These are phyloP conservation scores for Drosophila leontia DNA, from an alignment of 1,140 invertebrate genomes.

Conservation along the genomic window DNA sequence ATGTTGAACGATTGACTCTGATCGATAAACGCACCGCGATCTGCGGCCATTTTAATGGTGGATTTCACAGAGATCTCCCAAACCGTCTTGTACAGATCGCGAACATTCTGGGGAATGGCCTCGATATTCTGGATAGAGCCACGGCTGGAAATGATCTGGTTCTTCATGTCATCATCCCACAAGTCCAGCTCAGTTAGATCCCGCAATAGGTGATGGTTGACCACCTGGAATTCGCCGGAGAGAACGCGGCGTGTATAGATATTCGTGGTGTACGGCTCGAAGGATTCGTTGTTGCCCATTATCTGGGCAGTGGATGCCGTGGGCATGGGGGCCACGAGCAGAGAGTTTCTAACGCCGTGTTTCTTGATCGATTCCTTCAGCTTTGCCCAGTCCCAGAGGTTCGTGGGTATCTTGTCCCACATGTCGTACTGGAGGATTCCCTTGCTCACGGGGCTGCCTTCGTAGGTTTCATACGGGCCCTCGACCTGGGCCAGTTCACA, in stretches of 20 bases:
- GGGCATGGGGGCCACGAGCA: conserved; percentile 99
- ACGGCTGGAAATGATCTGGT: conserved; percentile 94
- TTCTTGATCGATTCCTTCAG: conserved; percentile 95
- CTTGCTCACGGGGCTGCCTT: conserved; percentile 96
- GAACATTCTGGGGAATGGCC: conserved; percentile 94
- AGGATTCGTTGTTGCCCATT: conserved; percentile 99
- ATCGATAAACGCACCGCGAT: conserved; percentile 98
- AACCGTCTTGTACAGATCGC: conserved; percentile 98
- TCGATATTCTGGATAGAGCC: conserved; percentile 98
- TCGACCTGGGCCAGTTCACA: conserved; percentile 96
- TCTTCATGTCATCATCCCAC: conserved; percentile 99
- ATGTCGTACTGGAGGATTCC: conserved; percentile 99
- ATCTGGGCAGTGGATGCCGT: conserved; percentile 99
- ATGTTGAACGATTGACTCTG: conserved; percentile 99
- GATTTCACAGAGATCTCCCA: conserved; percentile 99
- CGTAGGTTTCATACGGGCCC: conserved; percentile 96
- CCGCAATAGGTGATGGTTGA: conserved; percentile 97
- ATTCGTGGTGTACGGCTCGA: conserved; percentile 99
- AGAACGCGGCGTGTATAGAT: conserved; percentile 97
- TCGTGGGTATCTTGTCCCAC: conserved; percentile 95
- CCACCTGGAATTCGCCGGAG: conserved; percentile 95
- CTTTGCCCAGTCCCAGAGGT: conserved; percentile 95
- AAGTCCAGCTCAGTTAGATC: conserved; percentile 96
- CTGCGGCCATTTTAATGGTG: conserved; percentile 98
- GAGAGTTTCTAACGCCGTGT: conserved; percentile 97